Conservation (phyloP, 35 echinoderm and acorn worm species). For the Ophioderma brevispina region DNA sequence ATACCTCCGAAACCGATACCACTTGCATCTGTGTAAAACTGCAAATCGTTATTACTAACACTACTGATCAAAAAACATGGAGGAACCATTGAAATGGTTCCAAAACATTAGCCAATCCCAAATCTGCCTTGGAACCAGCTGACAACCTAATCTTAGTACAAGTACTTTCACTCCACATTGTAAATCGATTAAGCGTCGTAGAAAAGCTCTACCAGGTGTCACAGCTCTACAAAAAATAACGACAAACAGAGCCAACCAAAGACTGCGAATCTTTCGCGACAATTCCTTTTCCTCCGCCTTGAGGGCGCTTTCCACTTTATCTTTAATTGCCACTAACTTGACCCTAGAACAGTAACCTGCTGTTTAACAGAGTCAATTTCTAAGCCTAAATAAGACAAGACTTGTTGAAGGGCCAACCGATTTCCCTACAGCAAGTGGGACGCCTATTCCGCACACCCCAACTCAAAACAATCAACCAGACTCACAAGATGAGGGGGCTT, state of each 20-base stretch:
- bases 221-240: constrained; percentile 60
- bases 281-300: constrained; percentile 10
- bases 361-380: constrained; percentile 25
- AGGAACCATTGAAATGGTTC: constrained; percentile 18
- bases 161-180: neutral
- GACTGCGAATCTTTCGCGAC: constrained; percentile 31
- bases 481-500: too few species aligned
- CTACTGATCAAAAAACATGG: neutral
- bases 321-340: neutral
- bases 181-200: constrained; percentile 48
- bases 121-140: neutral
- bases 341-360: neutral
- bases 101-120: neutral
- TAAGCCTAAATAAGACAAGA: constrained; percentile 3
- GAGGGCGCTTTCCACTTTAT: neutral
- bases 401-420: constrained; percentile 1
- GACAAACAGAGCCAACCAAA: constrained; percentile 39
- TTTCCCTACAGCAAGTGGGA: constrained; percentile 34
- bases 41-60: neutral
- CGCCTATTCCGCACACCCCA: constrained; percentile 12
- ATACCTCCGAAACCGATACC: constrained; percentile 20
- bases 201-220: constrained; percentile 36
- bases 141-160: constrained; percentile 29
- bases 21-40: constrained; percentile 19
- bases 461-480: too few species aligned